These are phyloP conservation scores for Peromyscus leucopus DNA, from an alignment of 2,113 vertebrate genomes.

Conservation along the genomic window DNA sequence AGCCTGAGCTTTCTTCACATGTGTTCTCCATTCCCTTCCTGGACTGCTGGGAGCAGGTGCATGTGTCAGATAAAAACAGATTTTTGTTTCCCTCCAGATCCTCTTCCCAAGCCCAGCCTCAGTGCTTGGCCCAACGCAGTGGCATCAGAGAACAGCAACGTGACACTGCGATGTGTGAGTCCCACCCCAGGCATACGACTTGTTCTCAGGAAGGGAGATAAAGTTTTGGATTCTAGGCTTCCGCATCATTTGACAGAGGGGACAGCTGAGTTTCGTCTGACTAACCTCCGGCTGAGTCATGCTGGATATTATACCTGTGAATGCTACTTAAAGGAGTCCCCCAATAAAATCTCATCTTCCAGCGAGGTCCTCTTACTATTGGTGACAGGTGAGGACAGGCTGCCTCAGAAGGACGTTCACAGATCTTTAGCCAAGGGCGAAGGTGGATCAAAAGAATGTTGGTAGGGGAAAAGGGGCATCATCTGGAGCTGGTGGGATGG, in stretches of 20 bases:
- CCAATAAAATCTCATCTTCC: background rate
- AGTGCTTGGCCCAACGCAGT: background rate
- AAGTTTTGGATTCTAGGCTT: background rate
- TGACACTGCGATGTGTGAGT: background rate
- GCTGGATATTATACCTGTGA: background rate
- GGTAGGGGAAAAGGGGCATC: too few relatives aligned
- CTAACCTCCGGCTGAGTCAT: background rate
- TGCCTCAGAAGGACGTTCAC: background rate
- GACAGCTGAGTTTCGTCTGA: background rate
- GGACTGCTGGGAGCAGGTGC: background rate
- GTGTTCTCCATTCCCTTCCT: background rate
- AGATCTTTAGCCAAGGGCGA: background rate
- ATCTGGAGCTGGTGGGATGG: background rate
- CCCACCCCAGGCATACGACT: fast-evolving
- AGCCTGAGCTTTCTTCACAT: background rate
- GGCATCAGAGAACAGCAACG: background rate
- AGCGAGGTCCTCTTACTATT: background rate
- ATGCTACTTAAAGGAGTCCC: background rate
- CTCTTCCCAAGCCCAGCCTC: background rate
- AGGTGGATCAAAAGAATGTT: background rate
- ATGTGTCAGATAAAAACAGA: background rate
- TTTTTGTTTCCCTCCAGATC: background rate
- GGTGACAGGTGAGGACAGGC: background rate
- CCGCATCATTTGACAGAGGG: background rate
- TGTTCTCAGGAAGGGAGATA: background rate